A percentile compares a stretch with the other conserved stretches of the same genome.
Evolutionary conservation across 2,888 invertebrate genomes (phyloP).

Genomic region (Lycia hirtaria): DNA sequence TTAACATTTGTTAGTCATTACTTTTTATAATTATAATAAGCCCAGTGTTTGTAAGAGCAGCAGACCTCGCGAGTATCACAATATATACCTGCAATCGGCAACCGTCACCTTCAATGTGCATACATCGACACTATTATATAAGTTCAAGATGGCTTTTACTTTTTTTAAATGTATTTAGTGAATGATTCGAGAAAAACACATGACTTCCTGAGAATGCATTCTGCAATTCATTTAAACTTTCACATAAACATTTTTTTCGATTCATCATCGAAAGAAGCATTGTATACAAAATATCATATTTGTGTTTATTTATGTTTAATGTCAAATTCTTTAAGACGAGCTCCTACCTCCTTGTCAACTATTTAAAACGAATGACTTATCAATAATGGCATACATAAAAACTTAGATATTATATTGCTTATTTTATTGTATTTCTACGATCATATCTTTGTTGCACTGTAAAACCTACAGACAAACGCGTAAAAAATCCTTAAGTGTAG

Average conservation of each 20-base stretch:
- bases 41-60: too few species aligned
- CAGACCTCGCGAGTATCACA: too few species aligned
- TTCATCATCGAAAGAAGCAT: conserved; percentile 8
- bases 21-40: too few species aligned
- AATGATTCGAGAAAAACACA: neutral
- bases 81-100: too few species aligned
- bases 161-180: neutral
- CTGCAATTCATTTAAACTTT: conserved; percentile 22
- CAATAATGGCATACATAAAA: neutral
- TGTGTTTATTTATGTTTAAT: neutral
- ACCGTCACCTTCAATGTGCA: too few species aligned
- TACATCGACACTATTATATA: neutral
- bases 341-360: neutral
- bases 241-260: conserved; percentile 9
- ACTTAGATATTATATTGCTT: neutral
- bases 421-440: too few species aligned
- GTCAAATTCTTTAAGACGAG: neutral
- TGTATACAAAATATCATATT: conserved; percentile 3
- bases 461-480: too few species aligned
- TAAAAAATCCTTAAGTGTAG: too few species aligned
- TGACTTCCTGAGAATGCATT: conserved; percentile 1
- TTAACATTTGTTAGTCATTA: too few species aligned
- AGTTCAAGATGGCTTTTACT: neutral
- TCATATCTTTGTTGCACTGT: too few species aligned
- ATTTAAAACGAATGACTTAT: conserved; percentile 9